A percentile compares a stretch with the other conserved stretches of the same genome.
Evolutionary conservation across 64 coral and sea anemone species (phyloP).

Genomic region (Montipora cactus): DNA sequence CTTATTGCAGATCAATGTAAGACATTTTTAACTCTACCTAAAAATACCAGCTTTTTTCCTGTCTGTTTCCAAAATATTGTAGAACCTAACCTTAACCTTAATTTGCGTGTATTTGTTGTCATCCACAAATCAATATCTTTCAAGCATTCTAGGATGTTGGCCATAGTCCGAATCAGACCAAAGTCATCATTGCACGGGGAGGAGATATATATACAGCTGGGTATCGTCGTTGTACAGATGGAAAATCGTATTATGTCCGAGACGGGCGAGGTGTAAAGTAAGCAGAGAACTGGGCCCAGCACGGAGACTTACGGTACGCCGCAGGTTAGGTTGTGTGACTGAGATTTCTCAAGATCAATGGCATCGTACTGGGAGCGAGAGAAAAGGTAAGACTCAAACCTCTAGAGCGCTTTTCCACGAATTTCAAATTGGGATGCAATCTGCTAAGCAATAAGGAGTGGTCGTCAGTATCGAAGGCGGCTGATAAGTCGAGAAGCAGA

Average conservation of each 20-base stretch:
- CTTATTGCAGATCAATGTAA: too few species aligned
- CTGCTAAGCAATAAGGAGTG: conserved; percentile 3
- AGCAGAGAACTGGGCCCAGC: conserved; percentile 23
- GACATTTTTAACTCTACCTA: too few species aligned
- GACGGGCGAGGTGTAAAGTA: conserved; percentile 35
- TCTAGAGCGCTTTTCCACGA: conserved; percentile 1
- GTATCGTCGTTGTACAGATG: conserved; percentile 23
- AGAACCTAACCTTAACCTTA: not conserved
- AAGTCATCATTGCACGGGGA: not conserved
- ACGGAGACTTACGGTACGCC: not conserved
- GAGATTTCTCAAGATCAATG: conserved; percentile 46
- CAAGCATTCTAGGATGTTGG: not conserved
- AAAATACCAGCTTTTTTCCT: too few species aligned
- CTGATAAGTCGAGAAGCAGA: conserved; percentile 9
- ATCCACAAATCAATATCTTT: conserved; percentile 22
- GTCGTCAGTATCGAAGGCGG: conserved; percentile 34
- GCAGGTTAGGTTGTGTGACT: conserved; percentile 12
- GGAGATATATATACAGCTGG: not conserved
- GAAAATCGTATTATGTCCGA: conserved; percentile 42
- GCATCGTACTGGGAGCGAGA: conserved; percentile 11
- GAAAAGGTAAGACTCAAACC: conserved; percentile 14
- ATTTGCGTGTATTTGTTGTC: conserved; percentile 8
- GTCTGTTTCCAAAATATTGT: too few species aligned
- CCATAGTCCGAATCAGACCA: not conserved
- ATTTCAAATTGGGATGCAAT: conserved; percentile 1